Conservation (phyloP, 2,113 vertebrate species). For the Campylomormyrus tamandua region DNA sequence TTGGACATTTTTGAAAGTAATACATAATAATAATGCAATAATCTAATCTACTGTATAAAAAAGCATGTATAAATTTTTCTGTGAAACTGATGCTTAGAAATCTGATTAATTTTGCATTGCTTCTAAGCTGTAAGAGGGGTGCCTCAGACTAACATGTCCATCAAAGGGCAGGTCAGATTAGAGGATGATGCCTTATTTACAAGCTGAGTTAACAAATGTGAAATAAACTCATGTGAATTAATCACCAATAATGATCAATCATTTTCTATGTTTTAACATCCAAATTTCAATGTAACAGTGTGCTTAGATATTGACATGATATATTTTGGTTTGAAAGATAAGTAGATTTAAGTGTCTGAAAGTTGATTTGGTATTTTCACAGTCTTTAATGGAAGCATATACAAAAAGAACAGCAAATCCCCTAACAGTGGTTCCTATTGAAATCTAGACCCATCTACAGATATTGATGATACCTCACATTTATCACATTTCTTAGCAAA, state of each 20-base stretch:
- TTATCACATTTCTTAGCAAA: background rate
- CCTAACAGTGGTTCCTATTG: background rate
- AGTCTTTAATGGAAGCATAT: background rate
- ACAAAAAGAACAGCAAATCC: background rate
- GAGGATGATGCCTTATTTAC: background rate
- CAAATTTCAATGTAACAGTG: background rate
- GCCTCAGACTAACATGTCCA: background rate
- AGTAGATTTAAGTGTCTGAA: background rate
- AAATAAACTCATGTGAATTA: background rate
- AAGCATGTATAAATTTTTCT: background rate
- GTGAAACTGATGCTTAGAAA: background rate
- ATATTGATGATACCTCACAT: background rate
- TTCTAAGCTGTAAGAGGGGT: background rate
- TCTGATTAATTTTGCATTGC: background rate
- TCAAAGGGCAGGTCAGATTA: background rate
- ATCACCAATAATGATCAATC: background rate
- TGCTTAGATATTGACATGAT: background rate
- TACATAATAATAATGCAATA: background rate
- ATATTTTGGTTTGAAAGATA: background rate
- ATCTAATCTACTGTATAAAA: background rate
- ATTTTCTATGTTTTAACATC: background rate
- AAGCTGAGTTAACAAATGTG: background rate
- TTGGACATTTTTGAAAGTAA: background rate
- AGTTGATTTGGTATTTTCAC: background rate
- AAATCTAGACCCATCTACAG: background rate